phyloP scores from a whole-genome alignment of 2,888 invertebrate species.

The Drosophila birchii region DNA sequence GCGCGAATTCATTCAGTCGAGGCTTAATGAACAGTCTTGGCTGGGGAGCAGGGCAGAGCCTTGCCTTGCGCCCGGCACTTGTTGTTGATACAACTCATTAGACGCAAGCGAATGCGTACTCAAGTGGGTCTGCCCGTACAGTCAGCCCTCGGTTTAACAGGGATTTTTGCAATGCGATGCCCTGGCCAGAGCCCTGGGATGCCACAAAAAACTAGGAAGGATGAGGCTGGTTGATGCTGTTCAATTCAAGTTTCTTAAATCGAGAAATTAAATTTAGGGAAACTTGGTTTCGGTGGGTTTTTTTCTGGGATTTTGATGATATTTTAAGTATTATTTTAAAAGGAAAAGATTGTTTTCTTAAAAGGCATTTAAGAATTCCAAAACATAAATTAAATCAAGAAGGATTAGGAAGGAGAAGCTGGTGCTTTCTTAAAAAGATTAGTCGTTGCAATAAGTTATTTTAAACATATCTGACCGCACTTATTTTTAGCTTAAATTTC shows the following conservation, averaged over 20 bases:
- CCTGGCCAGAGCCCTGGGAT: constrained; percentile 4
- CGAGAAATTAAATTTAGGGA: constrained; percentile 1
- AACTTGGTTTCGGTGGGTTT: neutral
- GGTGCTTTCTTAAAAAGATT: too few relatives aligned
- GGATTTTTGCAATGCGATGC: constrained; percentile 13
- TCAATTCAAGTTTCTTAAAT: constrained; percentile 29
- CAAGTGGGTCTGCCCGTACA: constrained; percentile 67
- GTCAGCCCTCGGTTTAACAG: constrained; percentile 8
- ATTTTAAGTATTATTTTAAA: neutral
- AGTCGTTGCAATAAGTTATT: neutral
- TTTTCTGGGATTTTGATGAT: neutral
- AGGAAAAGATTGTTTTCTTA: neutral
- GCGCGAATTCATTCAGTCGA: constrained; percentile 82
- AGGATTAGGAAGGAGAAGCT: too few relatives aligned
- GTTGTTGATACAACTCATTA: constrained; percentile 83
- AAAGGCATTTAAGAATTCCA: too few relatives aligned
- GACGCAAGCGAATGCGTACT: constrained; percentile 81
- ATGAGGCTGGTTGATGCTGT: constrained; percentile 1
- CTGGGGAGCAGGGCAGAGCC: constrained; percentile 8
- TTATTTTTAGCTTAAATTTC: neutral
- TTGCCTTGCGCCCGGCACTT: constrained; percentile 50
- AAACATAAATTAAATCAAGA: too few relatives aligned
- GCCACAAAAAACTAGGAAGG: constrained; percentile 7
- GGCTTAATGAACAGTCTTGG: constrained; percentile 82
- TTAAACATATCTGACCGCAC: too few relatives aligned